phyloP scores from a whole-genome alignment of 2,113 vertebrate species.

The Eurypyga helias region DNA sequence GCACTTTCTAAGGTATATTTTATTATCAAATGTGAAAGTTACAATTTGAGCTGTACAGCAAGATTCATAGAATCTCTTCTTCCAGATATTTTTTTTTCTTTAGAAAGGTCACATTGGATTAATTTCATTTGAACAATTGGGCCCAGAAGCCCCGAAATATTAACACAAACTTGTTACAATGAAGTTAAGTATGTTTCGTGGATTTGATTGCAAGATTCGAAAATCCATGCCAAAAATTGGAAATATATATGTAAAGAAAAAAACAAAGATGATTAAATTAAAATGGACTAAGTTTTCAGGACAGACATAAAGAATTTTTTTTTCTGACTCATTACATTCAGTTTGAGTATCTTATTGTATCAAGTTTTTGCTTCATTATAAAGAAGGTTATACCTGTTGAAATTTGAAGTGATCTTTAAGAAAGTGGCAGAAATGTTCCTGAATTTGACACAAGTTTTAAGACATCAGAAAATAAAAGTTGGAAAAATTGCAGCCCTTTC shows the following conservation, averaged over 20 bases:
- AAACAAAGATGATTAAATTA: not conserved
- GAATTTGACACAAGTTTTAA: not conserved
- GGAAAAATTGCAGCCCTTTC: not conserved
- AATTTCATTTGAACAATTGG: not conserved
- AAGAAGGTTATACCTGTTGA: not conserved
- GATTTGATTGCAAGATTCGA: not conserved
- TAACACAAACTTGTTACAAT: not conserved
- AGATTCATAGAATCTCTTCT: not conserved
- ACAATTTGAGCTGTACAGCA: not conserved
- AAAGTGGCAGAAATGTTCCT: not conserved
- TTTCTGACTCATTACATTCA: not conserved
- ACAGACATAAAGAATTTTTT: not conserved
- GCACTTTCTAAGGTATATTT: not conserved
- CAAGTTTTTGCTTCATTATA: not conserved
- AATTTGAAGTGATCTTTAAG: not conserved
- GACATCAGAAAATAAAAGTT: not conserved
- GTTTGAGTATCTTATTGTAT: not conserved
- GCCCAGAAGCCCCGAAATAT: not conserved
- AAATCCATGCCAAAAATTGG: not conserved
- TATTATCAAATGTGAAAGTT: not conserved
- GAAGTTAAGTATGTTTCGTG: not conserved
- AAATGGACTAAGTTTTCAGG: not conserved
- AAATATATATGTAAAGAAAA: not conserved
- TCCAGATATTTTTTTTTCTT: not conserved
- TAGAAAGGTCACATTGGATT: not conserved